Evolutionary conservation across 2,797 vertebrate genomes (phyloP).

Genomic region (Chromis chromis): DNA sequence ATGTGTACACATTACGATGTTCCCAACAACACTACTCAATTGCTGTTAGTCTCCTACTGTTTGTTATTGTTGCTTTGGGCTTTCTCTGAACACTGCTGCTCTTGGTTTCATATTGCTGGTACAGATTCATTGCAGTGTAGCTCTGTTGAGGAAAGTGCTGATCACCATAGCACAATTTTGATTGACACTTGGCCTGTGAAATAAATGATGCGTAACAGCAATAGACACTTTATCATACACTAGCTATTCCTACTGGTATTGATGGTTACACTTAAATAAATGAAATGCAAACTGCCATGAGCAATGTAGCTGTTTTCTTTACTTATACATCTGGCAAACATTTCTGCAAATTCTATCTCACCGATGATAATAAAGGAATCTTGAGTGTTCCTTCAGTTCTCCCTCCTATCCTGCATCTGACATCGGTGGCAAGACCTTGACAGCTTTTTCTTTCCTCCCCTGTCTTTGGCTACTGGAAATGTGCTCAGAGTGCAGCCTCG

Average conservation of each 20-base stretch:
- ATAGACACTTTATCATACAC: too few relatives aligned
- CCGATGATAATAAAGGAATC: background rate
- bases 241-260: too few relatives aligned
- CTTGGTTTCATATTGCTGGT: constrained; percentile 9
- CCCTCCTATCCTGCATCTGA: constrained; percentile 10
- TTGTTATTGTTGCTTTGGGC: constrained; percentile 17
- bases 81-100: constrained; percentile 3
- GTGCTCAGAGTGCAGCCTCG: constrained; percentile 18
- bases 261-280: too few relatives aligned
- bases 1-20: constrained; percentile 11
- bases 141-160: background rate
- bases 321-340: background rate
- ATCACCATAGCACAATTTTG: background rate
- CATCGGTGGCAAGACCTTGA: constrained; percentile 18
- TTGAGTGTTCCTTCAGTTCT: background rate
- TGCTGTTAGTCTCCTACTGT: constrained; percentile 12
- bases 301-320: background rate
- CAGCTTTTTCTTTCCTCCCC: constrained; percentile 3
- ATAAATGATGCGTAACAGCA: background rate
- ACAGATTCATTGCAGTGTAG: background rate
- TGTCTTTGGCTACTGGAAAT: constrained; percentile 30
- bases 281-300: too few relatives aligned
- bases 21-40: constrained; percentile 7
- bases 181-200: background rate
- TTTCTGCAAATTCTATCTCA: background rate